Percentiles rank a stretch among this genome's conserved stretches.
Evolutionary conservation across 2,113 vertebrate species (phyloP).

Genomic region (Corynorhinus townsendii): DNA sequence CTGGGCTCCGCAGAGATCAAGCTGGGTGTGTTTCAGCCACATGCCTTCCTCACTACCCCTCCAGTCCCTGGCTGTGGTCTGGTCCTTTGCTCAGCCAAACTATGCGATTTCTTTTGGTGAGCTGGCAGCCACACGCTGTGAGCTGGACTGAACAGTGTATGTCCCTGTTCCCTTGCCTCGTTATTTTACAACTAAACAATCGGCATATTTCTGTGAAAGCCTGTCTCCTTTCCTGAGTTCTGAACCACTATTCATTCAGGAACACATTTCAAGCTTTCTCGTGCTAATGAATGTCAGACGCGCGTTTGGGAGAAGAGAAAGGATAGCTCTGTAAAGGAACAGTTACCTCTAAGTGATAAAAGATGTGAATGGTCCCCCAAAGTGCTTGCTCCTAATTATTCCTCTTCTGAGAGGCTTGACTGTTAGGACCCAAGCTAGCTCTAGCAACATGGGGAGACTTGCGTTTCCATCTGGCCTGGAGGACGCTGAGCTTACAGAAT

Average conservation of each 20-base stretch:
- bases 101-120: constrained; percentile 62
- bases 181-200: constrained; percentile 65
- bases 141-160: constrained; percentile 46
- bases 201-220: constrained; percentile 59
- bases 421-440: constrained; percentile 40
- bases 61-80: constrained; percentile 30
- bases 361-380: constrained; percentile 37
- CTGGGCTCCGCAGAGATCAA: not conserved
- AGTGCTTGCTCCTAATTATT: constrained; percentile 49
- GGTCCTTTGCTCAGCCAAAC: constrained; percentile 45
- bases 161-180: constrained; percentile 60
- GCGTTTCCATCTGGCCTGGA: constrained; percentile 19
- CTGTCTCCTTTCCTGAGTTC: constrained; percentile 39
- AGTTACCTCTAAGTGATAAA: constrained; percentile 56
- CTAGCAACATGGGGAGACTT: constrained; percentile 37
- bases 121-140: constrained; percentile 61
- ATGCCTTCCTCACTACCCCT: constrained; percentile 22
- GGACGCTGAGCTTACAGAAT: constrained; percentile 40
- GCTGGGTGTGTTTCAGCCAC: not conserved
- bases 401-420: constrained; percentile 43
- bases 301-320: not conserved
- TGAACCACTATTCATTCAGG: constrained; percentile 57
- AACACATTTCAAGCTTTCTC: constrained; percentile 41
- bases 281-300: constrained; percentile 56
- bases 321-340: constrained; percentile 1